Base-by-base conservation (phyloP, 1,140 invertebrate species). In the Leptoteleia sp. region DNA sequence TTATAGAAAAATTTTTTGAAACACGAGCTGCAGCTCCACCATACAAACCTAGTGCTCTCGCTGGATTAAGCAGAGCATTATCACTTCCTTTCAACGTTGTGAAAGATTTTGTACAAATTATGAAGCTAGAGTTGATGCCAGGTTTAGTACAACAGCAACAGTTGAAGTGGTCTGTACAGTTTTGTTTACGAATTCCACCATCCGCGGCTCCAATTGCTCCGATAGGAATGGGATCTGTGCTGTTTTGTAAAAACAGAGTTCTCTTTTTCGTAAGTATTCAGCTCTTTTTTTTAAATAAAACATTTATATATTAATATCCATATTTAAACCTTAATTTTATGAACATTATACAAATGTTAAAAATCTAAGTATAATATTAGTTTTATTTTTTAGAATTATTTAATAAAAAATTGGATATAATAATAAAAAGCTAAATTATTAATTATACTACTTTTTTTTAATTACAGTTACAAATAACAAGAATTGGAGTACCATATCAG, bases 1-100 rank as follows among this genome's bases (percentile, higher is more conserved):
- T n/a, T n/a, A n/a, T n/a, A n/a, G 96, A 98, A 87, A 95, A 95
- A 81, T 98, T 96, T 89, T 98, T 98, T 90, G 96, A 98, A 81
- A 92, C 92, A 4, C 93, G 96, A 82, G 96, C 96, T 68, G 95
- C 93, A 42, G 92, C 92, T 43, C 96, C 93, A 48, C 97, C 97
- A 0, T 98, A 95, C 89, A 96, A 97, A 82, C 95, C 95, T 0
- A 96, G 96, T 80, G 93, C 95, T 1, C 89, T 98, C 64, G 93
- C 93, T 75, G 95, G 95, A 9, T 97, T 98, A 89, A 93, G 93
- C 50, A 92, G 93, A 42, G 93, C 97, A 84, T 90, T 98, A 50
- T 95, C 94, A 81, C 93, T 95, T 54, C 96, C 96, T 6, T 92
- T 92, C 3, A 93, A 94, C 77, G 95, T 98, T 12, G 91, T 98